A percentile compares a stretch with the other conserved stretches of the same genome.
These are phyloP conservation scores for Diabrotica balteata DNA, from an alignment of 2,888 invertebrate genomes.

Conservation along the genomic window DNA sequence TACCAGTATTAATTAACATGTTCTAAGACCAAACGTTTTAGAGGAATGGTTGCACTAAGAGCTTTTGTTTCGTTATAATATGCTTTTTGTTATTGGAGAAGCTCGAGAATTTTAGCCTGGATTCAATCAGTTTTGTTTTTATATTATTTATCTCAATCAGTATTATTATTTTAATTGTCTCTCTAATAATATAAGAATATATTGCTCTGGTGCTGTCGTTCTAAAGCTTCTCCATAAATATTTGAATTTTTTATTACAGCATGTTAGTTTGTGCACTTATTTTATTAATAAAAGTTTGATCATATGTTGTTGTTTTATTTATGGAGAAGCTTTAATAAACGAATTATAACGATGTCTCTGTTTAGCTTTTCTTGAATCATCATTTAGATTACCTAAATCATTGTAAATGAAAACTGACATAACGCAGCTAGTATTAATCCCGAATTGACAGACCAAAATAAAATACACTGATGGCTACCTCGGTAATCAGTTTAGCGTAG, in stretches of 20 bases:
- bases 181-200: slow-evolving; percentile 30
- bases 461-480: too few relatives aligned
- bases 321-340: slow-evolving; percentile 54
- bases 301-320: slow-evolving; percentile 49
- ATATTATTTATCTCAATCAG: slow-evolving; percentile 35
- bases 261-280: slow-evolving; percentile 16
- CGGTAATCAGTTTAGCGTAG: too few relatives aligned
- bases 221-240: slow-evolving; percentile 58
- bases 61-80: slow-evolving; percentile 41
- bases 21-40: too few relatives aligned
- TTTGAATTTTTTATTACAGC: slow-evolving; percentile 7
- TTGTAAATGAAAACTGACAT: too few relatives aligned
- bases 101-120: slow-evolving; percentile 52
- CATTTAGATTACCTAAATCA: too few relatives aligned
- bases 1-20: background rate
- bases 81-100: slow-evolving; percentile 50
- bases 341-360: background rate
- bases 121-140: slow-evolving; percentile 18
- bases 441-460: too few relatives aligned
- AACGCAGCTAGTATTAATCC: too few relatives aligned
- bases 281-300: slow-evolving; percentile 9
- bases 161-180: slow-evolving; percentile 40
- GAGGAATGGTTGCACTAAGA: slow-evolving; percentile 54
- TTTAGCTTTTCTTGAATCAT: background rate
- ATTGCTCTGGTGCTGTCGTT: slow-evolving; percentile 54